phyloP scores from a whole-genome alignment of 2,113 vertebrate species.

The Glareola pratincola region DNA sequence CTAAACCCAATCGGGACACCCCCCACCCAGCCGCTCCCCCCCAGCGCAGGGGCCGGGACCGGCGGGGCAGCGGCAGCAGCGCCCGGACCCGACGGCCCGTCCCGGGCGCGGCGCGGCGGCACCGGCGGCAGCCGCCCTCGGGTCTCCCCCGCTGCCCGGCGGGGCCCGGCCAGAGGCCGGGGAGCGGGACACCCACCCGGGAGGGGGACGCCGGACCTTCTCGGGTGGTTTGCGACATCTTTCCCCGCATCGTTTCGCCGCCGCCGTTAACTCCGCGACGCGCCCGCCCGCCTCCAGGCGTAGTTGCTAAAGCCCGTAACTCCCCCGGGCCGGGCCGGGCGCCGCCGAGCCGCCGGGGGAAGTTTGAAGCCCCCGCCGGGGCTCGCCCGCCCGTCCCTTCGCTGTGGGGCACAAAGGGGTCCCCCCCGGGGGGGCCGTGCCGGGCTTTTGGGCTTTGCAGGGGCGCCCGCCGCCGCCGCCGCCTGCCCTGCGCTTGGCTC shows the following conservation, averaged over 20 bases:
- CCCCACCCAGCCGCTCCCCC: background rate
- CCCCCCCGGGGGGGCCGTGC: background rate
- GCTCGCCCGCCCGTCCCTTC: background rate
- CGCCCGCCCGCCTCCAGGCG: too few species aligned
- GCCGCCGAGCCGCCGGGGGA: background rate
- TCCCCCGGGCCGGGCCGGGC: background rate
- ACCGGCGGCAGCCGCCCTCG: background rate
- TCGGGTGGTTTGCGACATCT: background rate
- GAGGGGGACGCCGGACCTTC: background rate
- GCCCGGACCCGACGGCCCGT: background rate
- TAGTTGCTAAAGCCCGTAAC: background rate
- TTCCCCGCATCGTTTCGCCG: background rate
- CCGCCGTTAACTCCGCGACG: background rate
- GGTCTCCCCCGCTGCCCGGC: background rate
- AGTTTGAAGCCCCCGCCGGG: background rate
- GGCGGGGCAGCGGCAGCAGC: background rate
- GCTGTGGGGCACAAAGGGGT: background rate
- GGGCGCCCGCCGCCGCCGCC: background rate
- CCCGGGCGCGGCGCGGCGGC: too few species aligned
- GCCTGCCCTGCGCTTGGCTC: background rate
- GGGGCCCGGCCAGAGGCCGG: background rate
- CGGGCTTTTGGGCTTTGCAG: background rate
- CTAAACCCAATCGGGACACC: background rate
- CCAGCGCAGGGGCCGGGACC: background rate
- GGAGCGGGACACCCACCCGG: too few species aligned